These are phyloP conservation scores for Pagrus major DNA, from an alignment of 2,113 vertebrate genomes.

Conservation along the genomic window DNA sequence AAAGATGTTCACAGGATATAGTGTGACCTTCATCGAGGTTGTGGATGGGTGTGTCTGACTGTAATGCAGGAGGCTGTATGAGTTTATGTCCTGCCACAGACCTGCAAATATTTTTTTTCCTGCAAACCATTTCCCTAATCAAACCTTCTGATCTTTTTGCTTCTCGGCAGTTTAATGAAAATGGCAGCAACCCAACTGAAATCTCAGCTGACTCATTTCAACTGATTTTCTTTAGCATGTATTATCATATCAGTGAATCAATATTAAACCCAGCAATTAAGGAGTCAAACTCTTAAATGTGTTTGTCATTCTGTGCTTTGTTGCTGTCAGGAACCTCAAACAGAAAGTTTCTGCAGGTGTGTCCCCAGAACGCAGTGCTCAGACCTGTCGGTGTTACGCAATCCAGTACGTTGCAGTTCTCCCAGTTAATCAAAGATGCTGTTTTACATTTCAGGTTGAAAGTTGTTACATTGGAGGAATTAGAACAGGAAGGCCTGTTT, in stretches of 20 bases:
- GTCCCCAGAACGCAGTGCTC: conserved; percentile 42
- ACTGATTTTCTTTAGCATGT: conserved; percentile 8
- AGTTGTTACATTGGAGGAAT: not conserved
- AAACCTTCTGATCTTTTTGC: not conserved
- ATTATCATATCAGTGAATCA: not conserved
- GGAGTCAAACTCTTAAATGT: conserved; percentile 31
- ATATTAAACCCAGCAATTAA: conserved; percentile 35
- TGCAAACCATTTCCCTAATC: not conserved
- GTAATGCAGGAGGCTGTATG: not conserved
- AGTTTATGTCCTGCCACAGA: not conserved
- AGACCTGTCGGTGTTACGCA: conserved; percentile 53
- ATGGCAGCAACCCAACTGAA: conserved; percentile 3
- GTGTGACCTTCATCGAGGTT: not conserved
- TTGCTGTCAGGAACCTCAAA: conserved; percentile 1
- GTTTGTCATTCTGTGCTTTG: conserved; percentile 33
- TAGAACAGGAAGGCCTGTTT: conserved; percentile 29
- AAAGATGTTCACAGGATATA: not conserved
- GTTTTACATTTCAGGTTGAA: not conserved
- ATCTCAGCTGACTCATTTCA: conserved; percentile 40
- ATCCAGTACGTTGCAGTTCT: not conserved
- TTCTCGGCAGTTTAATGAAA: conserved; percentile 23
- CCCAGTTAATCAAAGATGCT: not conserved
- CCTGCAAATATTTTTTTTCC: not conserved
- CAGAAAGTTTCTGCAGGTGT: conserved; percentile 46
- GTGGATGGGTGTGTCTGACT: conserved; percentile 11